Evolutionary conservation across 53 echinoderm and acorn worm genomes (phyloP), one percentile per base, ranked within the genome.

Genomic region (Antedon mediterranea): DNA sequence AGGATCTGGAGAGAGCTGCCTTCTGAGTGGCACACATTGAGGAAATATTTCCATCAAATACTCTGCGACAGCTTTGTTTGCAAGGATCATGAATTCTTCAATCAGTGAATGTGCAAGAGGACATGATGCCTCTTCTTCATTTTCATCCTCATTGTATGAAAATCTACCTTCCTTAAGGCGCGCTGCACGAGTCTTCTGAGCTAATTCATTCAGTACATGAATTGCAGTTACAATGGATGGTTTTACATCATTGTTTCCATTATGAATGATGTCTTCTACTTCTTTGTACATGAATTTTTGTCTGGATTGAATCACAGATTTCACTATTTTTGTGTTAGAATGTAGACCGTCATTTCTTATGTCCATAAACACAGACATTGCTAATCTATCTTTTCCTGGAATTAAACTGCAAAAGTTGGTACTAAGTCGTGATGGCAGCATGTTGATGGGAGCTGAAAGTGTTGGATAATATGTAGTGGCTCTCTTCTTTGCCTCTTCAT

Each of bases 381-480:
- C 75, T 30, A 91, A 74, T 23, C 89, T 76, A 79, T 89, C 89
- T 43, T 91, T 23, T 3, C 80, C 82, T 43, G 87, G 89, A 0
- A 84, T 81, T 43, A 95, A 80, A 76, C 89, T 88, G 78, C 89
- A 91, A 34, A 91, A 73, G 37, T 79, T 74, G 32, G 85, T 89
- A 71, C 89, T 88, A 28, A 95, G 43, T 27, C 75, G 44, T n/a
- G 71, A 43, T 0, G 91, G 97, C 73, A 95, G 71, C 97, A 95
- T 95, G 78, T 87, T 84, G 42, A 82, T 74, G 6, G 84, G 81
- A 37, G 81, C 78, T 32, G 82, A 81, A 37, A 84, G 88, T 14
- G 78, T 29, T 4, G 88, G 86, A 73, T 89, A 89, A 79, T 87
- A 95, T 2, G 97, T 82, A 3, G 89, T 89, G 28, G 83, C 97